Evolutionary conservation across 30 jellyfish, hydroid and myxozoan genomes (phyloP).

Genomic region (Nemopilema nomurai): DNA sequence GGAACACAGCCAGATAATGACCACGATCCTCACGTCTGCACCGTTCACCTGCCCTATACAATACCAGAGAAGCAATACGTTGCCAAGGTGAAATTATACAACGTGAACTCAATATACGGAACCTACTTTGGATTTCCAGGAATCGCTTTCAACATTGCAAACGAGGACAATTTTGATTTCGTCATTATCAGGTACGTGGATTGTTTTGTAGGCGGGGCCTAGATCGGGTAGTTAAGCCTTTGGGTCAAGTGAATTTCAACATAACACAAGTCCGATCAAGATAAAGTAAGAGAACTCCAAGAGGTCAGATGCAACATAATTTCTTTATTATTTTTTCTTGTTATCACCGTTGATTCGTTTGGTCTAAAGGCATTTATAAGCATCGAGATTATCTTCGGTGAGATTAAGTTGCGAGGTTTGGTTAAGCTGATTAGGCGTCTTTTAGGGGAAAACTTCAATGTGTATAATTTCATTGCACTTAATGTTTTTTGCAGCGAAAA

Average conservation of each 20-base stretch:
- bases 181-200: slow-evolving; percentile 59
- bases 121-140: slow-evolving; percentile 74
- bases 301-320: too few species aligned
- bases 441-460: neutral
- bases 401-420: neutral
- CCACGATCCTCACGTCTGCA: slow-evolving; percentile 42
- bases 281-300: too few species aligned
- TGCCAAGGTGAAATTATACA: slow-evolving; percentile 52
- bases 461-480: neutral
- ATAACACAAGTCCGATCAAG: neutral
- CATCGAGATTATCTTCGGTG: too few species aligned
- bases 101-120: slow-evolving; percentile 47
- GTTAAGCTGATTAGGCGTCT: neutral
- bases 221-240: neutral
- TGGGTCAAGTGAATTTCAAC: neutral
- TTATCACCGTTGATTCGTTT: too few species aligned
- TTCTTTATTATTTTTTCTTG: too few species aligned
- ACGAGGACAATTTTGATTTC: slow-evolving; percentile 62
- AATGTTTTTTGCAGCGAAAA: neutral
- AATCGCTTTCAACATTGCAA: slow-evolving; percentile 64
- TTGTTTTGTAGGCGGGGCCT: neutral
- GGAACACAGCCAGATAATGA: slow-evolving; percentile 25
- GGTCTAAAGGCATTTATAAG: too few species aligned
- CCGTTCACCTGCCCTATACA: slow-evolving; percentile 6
- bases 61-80: slow-evolving; percentile 36